Percentiles rank a stretch among this genome's conserved stretches.
phyloP scores from a whole-genome alignment of 2,888 invertebrate species.

The Danaus chrysippus region DNA sequence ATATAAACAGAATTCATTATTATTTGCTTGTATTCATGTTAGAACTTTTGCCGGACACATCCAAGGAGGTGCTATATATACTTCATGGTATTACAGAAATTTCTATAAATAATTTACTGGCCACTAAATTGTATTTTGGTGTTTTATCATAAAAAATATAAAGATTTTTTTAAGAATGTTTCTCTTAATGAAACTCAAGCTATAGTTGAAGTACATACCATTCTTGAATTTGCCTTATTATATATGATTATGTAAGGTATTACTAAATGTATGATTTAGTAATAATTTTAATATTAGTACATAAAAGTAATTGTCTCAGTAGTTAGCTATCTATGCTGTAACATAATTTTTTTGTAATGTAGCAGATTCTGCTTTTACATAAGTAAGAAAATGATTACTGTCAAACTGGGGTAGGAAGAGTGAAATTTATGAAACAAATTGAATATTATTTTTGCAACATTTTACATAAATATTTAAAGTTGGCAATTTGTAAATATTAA shows the following conservation, averaged over 20 bases:
- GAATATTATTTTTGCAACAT: no score
- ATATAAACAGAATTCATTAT: slow-evolving; percentile 8
- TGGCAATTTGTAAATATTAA: no score
- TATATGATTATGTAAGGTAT: slow-evolving; percentile 15
- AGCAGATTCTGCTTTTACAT: slow-evolving; percentile 1
- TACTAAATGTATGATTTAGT: slow-evolving; percentile 13
- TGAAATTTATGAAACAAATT: no score
- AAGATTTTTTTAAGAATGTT: neutral
- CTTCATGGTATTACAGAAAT: slow-evolving; percentile 11
- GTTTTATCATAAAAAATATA: neutral
- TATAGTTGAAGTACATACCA: slow-evolving; percentile 17
- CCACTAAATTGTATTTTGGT: slow-evolving; percentile 11
- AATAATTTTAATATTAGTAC: slow-evolving; percentile 15
- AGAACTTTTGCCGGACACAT: slow-evolving; percentile 16
- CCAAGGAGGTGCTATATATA: slow-evolving; percentile 34
- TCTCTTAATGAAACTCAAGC: slow-evolving; percentile 10
- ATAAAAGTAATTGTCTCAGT: slow-evolving; percentile 4
- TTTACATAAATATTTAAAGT: no score
- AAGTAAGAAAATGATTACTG: neutral
- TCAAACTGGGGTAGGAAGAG: no score
- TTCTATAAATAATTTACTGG: slow-evolving; percentile 25
- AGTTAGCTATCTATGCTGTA: slow-evolving; percentile 3
- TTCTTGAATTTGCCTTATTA: slow-evolving; percentile 24
- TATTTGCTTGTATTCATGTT: neutral
- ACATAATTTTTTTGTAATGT: neutral